Base-by-base conservation (phyloP, 30 jellyfish, hydroid and myxozoan species). In the Euphysa ruthae region DNA sequence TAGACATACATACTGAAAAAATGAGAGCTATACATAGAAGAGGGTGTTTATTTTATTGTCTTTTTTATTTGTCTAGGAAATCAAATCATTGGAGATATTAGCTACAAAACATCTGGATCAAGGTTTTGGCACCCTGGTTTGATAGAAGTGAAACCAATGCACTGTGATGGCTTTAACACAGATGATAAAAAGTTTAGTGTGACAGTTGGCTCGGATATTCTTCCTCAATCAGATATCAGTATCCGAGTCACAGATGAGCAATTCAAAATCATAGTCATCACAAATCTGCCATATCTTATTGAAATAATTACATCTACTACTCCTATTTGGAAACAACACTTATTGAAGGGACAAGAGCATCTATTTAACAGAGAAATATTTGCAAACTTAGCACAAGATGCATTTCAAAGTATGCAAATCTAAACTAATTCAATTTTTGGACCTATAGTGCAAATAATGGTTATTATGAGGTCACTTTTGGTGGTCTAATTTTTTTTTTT, bases 61-160 rank as follows among this genome's bases (percentile, higher is more conserved):
- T n/a, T n/a, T n/a, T n/a, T n/a, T n/a, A n/a, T n/a, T n/a, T n/a
- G n/a, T n/a, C n/a, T n/a, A 12, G 97, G 93, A 32, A 80, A 69
- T 63, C 66, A 78, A 4, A 75, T 88, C 13, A 73, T 85, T 20
- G 94, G 97, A 14, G 97, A 88, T 44, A 52, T 88, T 56, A 88
- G 97, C 71, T 81, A 79, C 44, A 70, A 75, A 31, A 72, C 91
- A 32, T 91, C 91, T 57, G 97, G 97, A 24, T 88, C 97, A 32
- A 74, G 64, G 51, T 88, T 79, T 70, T 88, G 94, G 97, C 97
- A 88, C 43, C 97, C 85, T 34, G 97, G 97, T 13, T 26, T 88
- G 19, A 75, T 88, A 55, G 97, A 88, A 69, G 94, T 88, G 38
- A 80, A 62, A 35, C 30, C 71, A 49, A 71, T 49, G 0, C 75